Conservation (phyloP, 2,113 vertebrate species). For the Nycticorax nycticorax region DNA sequence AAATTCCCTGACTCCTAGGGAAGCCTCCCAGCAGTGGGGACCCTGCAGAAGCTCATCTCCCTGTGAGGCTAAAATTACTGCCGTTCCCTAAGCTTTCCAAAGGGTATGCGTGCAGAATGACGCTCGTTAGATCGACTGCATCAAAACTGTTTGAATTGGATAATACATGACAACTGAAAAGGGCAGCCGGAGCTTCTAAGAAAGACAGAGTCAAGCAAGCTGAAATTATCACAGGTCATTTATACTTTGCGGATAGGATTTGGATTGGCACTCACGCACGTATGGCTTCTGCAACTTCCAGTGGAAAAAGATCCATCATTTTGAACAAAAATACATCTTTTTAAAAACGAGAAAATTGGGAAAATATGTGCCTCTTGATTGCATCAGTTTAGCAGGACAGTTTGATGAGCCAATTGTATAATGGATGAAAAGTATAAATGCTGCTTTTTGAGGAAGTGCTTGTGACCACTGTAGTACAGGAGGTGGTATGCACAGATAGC, state of each 20-base stretch:
- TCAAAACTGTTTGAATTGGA: background rate
- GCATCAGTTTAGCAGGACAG: background rate
- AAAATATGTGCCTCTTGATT: background rate
- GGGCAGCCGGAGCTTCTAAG: background rate
- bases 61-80: background rate
- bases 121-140: fast-evolving
- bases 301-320: background rate
- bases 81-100: background rate
- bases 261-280: fast-evolving
- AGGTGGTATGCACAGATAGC: background rate
- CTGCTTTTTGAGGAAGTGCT: background rate
- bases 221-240: background rate
- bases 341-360: background rate
- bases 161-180: background rate
- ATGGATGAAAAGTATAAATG: background rate
- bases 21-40: background rate
- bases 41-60: background rate
- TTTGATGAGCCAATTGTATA: background rate
- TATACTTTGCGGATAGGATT: background rate
- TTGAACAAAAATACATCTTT: background rate
- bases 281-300: background rate
- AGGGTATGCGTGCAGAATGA: fast-evolving
- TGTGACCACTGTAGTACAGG: background rate
- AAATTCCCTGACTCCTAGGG: background rate
- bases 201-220: background rate